Evolutionary conservation across 1,140 invertebrate species (phyloP), one percentile per base, ranked within the genome.

Genomic region (Procambarus virginalis): DNA sequence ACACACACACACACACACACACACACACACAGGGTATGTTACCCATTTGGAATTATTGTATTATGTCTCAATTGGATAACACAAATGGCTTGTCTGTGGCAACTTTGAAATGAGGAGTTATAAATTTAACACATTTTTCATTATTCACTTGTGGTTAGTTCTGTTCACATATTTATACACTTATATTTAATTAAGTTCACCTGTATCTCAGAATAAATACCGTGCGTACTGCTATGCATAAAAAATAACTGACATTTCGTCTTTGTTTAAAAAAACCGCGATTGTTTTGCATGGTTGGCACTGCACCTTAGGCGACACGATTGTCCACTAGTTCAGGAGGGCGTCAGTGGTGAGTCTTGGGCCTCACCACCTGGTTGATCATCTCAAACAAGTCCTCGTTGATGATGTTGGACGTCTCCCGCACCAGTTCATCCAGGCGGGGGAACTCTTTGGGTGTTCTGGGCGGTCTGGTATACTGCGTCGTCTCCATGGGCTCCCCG

Each of bases 331-430:
- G 64, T 10, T 68, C 3, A 4, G 64, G 64, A 73, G 20, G n/a
- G 68, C 6, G 60, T 87, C 86, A 87, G 46, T 81, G 78, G 4
- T 87, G 58, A 8, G 78, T 60, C 46, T 51, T 68, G 12, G 77
- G 77, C 46, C 77, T 58, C n/a, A 81, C 60, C 3, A 73, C 20
- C 48, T 87, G 58, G 86, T 73, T 58, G n/a, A 87, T 87, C 78
- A 70, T 51, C 22, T 49, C 77, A 70, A 87, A 87, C 34, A 87
- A 46, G 5, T 87, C 77, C 48, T 80, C 77, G 45, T 81, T 80
- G 48, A 81, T 68, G 64, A 87, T 87, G 64, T 73, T 70, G 12
- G 60, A 58, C 10, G 86, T 87, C 78, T 87, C 86, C 46, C 51
- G 17, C 77, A 87, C 48, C 60, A 87, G 58, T 46, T 87, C 86